Base-by-base conservation (phyloP, 64 coral and sea anemone genomes). In the Porites australiensis region DNA sequence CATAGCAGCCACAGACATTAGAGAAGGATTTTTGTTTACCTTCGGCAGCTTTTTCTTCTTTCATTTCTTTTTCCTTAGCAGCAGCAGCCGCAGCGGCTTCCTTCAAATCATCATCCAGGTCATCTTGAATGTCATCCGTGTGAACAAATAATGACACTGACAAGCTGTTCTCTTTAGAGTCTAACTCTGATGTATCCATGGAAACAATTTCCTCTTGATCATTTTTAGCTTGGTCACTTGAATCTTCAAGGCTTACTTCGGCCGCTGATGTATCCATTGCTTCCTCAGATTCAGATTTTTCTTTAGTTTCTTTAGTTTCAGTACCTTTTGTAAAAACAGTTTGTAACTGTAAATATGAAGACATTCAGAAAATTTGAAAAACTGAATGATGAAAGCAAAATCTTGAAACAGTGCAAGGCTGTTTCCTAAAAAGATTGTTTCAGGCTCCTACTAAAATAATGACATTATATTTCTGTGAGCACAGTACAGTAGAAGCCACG, bases 71-170 rank as follows among this genome's bases (percentile, higher is more conserved):
- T 55, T 46, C 71, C 64, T 70, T 84, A 46, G 53, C 58, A 69
- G 23, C 79, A n/a, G 89, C 95, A 44, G 83, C 46, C 51, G 77
- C 89, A 62, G 93, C 93, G 43, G 93, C 88, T 81, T 92, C 91
- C 58, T 84, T 99, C 69, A 99, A 64, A 79, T 99, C 98, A 19
- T 99, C 98, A 86, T 96, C 98, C 3, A 99, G 55, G 27, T 99
- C 98, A 94, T 99, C 98, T 86, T 99, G 98, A 6, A 99, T 50
- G 51, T 95, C 98, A 86, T 99, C 98, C 15, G 98, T 96, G 48
- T 99, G 91, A 12, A 99, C 98, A 89, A 96, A 96, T 50, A 99
- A 57, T 22, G 98, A 99, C 14, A 99, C 91, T 58, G 98, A 99
- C 64, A 94, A 88, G 74, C 94, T 94, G 46, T 93, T 95, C n/a